Evolutionary conservation across 2,888 invertebrate genomes (phyloP).

Genomic region (Plusia festucae): DNA sequence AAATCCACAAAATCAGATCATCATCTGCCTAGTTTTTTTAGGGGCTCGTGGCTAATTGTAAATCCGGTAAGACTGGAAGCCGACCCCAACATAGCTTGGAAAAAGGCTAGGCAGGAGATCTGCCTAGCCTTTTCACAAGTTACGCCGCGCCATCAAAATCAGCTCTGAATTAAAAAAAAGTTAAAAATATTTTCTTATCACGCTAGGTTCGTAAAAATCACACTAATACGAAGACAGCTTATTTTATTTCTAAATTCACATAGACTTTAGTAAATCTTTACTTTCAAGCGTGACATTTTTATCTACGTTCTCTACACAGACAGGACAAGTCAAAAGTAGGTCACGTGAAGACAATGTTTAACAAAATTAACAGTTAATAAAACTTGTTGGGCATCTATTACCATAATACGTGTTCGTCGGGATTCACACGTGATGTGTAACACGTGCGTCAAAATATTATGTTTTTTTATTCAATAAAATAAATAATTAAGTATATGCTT

Average conservation of each 20-base stretch:
- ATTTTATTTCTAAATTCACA: background rate
- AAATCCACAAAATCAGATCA: too few species aligned
- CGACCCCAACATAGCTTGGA: too few species aligned
- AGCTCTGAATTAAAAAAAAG: too few species aligned
- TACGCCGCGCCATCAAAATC: too few species aligned
- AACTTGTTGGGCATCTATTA: constrained; percentile 27
- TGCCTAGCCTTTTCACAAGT: too few species aligned
- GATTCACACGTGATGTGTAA: constrained; percentile 8
- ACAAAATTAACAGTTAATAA: constrained; percentile 24
- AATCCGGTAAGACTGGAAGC: too few species aligned
- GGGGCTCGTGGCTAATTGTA: too few species aligned
- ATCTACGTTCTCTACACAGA: background rate
- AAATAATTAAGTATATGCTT: constrained; percentile 30
- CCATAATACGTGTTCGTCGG: constrained; percentile 22
- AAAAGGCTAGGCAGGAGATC: too few species aligned
- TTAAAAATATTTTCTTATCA: background rate
- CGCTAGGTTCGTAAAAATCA: background rate
- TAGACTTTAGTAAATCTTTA: background rate
- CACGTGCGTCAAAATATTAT: constrained; percentile 24
- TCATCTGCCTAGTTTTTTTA: too few species aligned
- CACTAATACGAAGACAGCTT: too few species aligned
- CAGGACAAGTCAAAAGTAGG: constrained; percentile 10
- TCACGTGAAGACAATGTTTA: constrained; percentile 16
- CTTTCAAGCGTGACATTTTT: constrained; percentile 3
- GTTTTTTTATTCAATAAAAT: constrained; percentile 20